A percentile compares a stretch with the other conserved stretches of the same genome.
Evolutionary conservation across 1,140 invertebrate species (phyloP).

Genomic region (Mya arenaria): DNA sequence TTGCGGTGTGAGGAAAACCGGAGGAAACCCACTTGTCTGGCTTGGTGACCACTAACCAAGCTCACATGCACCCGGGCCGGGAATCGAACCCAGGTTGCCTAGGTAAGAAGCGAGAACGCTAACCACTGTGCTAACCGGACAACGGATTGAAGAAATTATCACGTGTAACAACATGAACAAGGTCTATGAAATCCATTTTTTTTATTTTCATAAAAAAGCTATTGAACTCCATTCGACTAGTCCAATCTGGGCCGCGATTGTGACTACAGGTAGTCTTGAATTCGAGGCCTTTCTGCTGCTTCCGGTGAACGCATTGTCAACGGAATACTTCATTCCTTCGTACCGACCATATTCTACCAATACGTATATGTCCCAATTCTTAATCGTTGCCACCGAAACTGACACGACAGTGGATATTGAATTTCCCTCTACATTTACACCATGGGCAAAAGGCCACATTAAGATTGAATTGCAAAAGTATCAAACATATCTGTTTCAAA

Average conservation of each 20-base stretch:
- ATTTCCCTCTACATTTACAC: not conserved
- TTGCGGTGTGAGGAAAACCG: too few relatives aligned
- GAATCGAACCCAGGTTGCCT: too few relatives aligned
- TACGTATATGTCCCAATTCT: conserved; percentile 14
- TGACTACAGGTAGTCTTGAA: not conserved
- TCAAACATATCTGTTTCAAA: conserved; percentile 9
- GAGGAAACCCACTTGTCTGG: too few relatives aligned
- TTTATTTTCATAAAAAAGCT: too few relatives aligned
- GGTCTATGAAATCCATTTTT: too few relatives aligned
- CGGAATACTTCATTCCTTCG: conserved; percentile 10
- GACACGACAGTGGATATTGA: conserved; percentile 1
- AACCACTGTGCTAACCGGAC: too few relatives aligned
- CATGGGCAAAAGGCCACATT: not conserved
- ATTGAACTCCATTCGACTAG: not conserved
- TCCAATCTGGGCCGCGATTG: not conserved
- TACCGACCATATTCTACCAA: not conserved
- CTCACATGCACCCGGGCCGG: too few relatives aligned
- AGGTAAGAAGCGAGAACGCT: too few relatives aligned
- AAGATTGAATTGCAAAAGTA: conserved; percentile 9
- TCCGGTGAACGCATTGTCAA: not conserved
- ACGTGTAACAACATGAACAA: too few relatives aligned
- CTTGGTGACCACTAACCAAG: too few relatives aligned
- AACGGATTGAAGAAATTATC: too few relatives aligned
- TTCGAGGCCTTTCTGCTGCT: conserved; percentile 4
- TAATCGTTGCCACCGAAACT: not conserved